These are phyloP conservation scores for Scartelaos histophorus DNA, from an alignment of 2,113 vertebrate genomes.

Conservation along the genomic window DNA sequence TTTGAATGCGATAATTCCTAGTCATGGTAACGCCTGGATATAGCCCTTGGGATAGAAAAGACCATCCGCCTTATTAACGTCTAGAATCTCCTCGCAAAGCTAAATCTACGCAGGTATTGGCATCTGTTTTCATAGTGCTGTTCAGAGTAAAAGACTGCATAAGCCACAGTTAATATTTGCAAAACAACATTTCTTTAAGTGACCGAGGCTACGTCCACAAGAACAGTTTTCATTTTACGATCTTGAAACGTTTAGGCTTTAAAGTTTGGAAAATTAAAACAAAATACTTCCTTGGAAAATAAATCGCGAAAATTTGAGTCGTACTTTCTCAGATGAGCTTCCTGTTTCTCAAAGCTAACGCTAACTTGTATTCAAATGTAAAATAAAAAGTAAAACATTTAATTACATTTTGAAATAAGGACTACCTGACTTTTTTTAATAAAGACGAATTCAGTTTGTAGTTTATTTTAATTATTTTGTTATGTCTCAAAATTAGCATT, in stretches of 20 bases:
- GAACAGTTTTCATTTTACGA: not conserved
- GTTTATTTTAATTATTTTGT: no score
- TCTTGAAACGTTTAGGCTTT: not conserved
- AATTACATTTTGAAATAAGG: no score
- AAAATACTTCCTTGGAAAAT: not conserved
- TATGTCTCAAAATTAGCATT: no score
- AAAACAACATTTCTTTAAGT: conserved; percentile 39
- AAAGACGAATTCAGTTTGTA: no score
- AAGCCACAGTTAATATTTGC: conserved; percentile 68
- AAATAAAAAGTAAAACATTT: no score
- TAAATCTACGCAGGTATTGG: conserved; percentile 67
- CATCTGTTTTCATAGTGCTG: conserved; percentile 51
- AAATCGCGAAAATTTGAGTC: no score
- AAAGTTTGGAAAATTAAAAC: not conserved
- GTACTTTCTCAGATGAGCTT: no score
- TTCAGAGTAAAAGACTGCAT: conserved; percentile 67
- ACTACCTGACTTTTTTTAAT: no score
- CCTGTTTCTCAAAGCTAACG: no score
- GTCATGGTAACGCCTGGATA: conserved; percentile 52
- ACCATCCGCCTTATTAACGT: conserved; percentile 44
- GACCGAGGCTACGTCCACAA: conserved; percentile 19
- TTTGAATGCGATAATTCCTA: conserved; percentile 53
- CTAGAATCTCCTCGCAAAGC: conserved; percentile 58
- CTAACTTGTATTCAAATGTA: no score
- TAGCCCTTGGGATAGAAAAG: conserved; percentile 79